Conservation (phyloP, 2,113 vertebrate species). For the Meleagris gallopavo region DNA sequence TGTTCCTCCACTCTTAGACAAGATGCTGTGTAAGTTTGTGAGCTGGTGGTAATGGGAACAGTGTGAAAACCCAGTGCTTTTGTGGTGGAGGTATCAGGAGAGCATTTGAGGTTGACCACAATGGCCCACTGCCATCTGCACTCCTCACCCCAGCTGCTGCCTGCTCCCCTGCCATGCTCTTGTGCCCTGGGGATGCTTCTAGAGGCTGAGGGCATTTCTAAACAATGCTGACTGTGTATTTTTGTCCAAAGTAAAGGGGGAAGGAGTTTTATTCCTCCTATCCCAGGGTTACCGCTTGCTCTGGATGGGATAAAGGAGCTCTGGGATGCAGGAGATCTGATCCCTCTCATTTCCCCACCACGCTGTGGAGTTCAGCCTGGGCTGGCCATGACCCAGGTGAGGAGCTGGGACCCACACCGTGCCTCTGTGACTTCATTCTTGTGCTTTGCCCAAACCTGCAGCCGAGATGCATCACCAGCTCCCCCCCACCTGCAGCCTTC, state of each 20-base stretch:
- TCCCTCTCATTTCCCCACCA: not conserved
- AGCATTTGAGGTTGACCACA: not conserved
- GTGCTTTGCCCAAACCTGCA: not conserved
- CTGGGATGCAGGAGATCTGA: not conserved
- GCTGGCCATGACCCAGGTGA: not conserved
- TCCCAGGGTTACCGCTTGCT: not conserved
- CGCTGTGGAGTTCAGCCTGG: not conserved
- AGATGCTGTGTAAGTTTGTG: not conserved
- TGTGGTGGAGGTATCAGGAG: not conserved
- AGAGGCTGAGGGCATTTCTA: not conserved
- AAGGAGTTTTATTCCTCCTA: not conserved
- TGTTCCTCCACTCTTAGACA: fast-evolving
- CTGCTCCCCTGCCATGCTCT: not conserved
- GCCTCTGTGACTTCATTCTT: not conserved
- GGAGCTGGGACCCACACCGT: not conserved
- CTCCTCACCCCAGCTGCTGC: fast-evolving
- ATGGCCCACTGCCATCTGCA: not conserved
- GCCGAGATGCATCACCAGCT: not conserved
- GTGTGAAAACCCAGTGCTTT: not conserved
- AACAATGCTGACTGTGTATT: not conserved
- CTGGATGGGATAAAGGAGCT: not conserved
- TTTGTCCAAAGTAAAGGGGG: not conserved
- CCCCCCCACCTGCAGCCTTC: not conserved
- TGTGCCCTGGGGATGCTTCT: not conserved
- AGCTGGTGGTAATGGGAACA: not conserved